These are phyloP conservation scores for Deroplatys truncata DNA, from an alignment of 2,888 invertebrate genomes.

Conservation along the genomic window DNA sequence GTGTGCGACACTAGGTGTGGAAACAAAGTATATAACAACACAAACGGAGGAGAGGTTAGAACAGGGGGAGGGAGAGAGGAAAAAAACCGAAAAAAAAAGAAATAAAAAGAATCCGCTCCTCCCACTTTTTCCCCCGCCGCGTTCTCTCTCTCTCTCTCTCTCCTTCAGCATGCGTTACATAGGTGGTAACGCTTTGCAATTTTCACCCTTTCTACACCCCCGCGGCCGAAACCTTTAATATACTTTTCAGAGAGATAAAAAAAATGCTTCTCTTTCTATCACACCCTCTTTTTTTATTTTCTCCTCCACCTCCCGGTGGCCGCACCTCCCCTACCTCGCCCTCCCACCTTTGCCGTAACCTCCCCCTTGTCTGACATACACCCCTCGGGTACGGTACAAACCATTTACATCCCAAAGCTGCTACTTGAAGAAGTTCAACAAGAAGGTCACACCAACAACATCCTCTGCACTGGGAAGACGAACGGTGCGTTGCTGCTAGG, in stretches of 20 bases:
- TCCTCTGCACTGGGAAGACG: not conserved
- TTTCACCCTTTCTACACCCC: not conserved
- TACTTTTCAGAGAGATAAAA: not conserved
- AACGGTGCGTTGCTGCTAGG: conserved; percentile 35
- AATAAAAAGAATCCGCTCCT: conserved; percentile 7
- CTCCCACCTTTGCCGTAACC: not conserved
- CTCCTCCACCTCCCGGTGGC: not conserved
- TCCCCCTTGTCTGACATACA: not conserved
- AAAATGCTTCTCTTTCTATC: not conserved
- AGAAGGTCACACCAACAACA: not conserved
- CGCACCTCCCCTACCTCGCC: not conserved
- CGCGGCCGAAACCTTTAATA: not conserved
- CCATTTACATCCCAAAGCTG: not conserved
- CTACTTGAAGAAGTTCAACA: not conserved
- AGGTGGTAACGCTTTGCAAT: not conserved
- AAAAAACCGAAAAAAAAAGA: not conserved
- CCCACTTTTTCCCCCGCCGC: conserved; percentile 1
- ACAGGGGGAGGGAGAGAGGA: not conserved
- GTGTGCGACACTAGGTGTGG: conserved; percentile 1
- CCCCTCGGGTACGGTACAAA: not conserved
- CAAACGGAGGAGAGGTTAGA: not conserved
- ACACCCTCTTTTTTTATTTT: not conserved
- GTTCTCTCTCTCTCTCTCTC: not conserved
- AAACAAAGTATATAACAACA: conserved; percentile 18
- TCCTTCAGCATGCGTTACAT: not conserved